These are phyloP conservation scores for Euzetes globulus DNA, from an alignment of 2,888 invertebrate genomes.

Conservation along the genomic window DNA sequence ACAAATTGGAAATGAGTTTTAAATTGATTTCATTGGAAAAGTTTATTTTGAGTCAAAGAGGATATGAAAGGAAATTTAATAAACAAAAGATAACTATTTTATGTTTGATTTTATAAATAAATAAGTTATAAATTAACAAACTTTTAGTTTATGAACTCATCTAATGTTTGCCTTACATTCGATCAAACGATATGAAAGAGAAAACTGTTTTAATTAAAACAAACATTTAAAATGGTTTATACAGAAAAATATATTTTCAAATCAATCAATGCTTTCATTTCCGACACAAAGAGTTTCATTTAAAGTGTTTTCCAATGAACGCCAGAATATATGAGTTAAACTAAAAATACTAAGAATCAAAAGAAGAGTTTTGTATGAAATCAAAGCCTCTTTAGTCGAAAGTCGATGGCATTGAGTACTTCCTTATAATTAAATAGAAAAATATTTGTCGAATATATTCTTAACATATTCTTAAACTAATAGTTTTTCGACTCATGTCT, in stretches of 20 bases:
- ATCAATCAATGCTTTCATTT: neutral
- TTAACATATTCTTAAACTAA: neutral
- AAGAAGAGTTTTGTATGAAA: neutral
- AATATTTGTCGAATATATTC: neutral
- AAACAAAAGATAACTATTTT: no score
- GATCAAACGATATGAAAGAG: neutral
- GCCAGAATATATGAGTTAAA: neutral
- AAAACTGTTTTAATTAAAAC: conserved; percentile 9
- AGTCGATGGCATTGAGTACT: conserved; percentile 14
- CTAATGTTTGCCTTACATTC: neutral
- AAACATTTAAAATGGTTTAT: neutral
- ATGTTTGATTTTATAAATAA: neutral
- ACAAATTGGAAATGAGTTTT: no score
- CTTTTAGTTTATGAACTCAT: neutral
- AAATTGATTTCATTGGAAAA: no score
- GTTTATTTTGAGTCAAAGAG: no score
- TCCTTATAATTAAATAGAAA: neutral
- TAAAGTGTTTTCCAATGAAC: neutral
- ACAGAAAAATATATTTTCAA: neutral
- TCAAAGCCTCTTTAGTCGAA: neutral
- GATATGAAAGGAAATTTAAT: no score
- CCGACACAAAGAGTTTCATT: neutral
- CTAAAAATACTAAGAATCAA: neutral
- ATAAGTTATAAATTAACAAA: neutral
- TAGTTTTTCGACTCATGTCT: neutral